Evolutionary conservation across 2,888 invertebrate species (phyloP), one percentile per base, ranked within the genome.

Genomic region (Eristalinus aeneus): DNA sequence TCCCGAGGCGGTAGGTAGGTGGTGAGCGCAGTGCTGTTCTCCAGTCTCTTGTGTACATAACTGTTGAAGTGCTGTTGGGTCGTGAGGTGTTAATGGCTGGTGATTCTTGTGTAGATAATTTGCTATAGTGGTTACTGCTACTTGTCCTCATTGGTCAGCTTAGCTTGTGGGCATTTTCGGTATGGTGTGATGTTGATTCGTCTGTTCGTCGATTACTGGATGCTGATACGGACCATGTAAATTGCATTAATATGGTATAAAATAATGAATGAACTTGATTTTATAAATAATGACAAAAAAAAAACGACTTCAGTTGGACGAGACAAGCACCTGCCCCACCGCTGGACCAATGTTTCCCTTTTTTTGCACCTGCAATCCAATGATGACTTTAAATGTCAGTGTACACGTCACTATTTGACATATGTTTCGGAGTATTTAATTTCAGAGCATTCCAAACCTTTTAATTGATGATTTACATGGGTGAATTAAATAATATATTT

Each of bases 1-100:
- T 97, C 0, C 97, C 97, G 23, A 98, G 96, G 89, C 98, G 94
- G 92, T 98, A 98, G 0, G 97, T 96, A 67, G 97, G 96, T 31
- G 98, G 97, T 65, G 96, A 95, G 61, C 96, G 95, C 58, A 98
- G 94, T 10, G 97, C 97, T 91, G 97, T 96, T 89, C 97, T 95
- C 98, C 98, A 98, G 91, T 98, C 97, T 88, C 96, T 94, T 83
- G 96, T 91, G 79, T 92, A 91, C 92, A 92, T 93, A 12, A 89
- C 91, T 75, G 86, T 79, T 6, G 61, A 64, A 60, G 54, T 69
- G 53, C 27, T 53, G 53, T 20, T 53, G 9, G 77, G 63, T 34
- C 23, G 71, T 23, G 68, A 34, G 22, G 27, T 27, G 27, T 5
- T 27, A 5, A 27, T 27, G 2, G 27, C 39, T 34, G 61, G 54